These are phyloP conservation scores for Anguilla pacifica DNA, from an alignment of 2,797 vertebrate genomes.

Conservation along the genomic window DNA sequence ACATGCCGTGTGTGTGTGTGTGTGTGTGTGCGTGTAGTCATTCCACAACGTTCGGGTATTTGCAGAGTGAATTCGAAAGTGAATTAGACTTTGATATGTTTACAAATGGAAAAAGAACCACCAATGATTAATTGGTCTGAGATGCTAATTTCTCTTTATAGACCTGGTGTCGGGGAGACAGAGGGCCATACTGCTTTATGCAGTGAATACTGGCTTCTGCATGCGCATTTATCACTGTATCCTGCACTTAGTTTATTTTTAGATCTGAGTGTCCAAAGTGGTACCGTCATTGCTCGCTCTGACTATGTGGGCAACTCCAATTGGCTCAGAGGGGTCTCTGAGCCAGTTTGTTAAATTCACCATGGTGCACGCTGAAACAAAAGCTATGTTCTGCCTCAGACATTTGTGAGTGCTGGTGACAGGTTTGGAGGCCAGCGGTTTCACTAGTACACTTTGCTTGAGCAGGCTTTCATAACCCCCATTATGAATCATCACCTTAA, in stretches of 20 bases:
- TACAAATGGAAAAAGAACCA: constrained; percentile 7
- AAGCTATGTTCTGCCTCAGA: not conserved
- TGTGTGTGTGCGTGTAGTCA: not conserved
- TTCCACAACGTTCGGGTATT: not conserved
- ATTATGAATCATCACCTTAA: too few species aligned
- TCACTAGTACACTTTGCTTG: not conserved
- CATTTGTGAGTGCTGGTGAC: not conserved
- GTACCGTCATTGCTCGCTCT: too few species aligned
- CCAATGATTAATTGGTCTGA: not conserved
- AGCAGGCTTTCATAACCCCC: not conserved
- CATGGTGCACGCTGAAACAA: not conserved
- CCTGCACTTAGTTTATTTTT: constrained; percentile 15
- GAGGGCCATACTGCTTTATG: not conserved
- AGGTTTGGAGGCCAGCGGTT: not conserved
- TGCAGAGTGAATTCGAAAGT: not conserved
- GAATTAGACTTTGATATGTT: not conserved
- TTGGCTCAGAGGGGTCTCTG: not conserved
- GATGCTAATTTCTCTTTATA: not conserved
- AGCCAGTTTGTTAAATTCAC: not conserved
- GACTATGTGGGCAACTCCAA: not conserved
- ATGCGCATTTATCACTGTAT: not conserved
- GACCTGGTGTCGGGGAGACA: not conserved
- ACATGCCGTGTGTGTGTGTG: not conserved
- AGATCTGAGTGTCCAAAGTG: not conserved
- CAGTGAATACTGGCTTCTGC: not conserved